phyloP scores from a whole-genome alignment of 2,797 vertebrate species.

The Denticeps clupeoides region DNA sequence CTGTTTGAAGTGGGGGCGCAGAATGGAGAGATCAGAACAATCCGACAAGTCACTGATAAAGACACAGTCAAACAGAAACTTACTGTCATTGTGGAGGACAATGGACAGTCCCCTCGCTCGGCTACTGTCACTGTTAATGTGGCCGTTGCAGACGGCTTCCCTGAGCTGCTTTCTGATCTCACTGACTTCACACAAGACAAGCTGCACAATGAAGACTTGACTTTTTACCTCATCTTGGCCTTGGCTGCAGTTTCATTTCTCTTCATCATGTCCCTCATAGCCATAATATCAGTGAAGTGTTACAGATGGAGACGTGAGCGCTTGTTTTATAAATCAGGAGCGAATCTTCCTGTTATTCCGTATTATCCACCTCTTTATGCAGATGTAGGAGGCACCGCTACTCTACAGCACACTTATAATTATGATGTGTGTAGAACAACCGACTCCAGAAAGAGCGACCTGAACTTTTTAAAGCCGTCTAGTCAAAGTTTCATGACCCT shows the following conservation, averaged over 20 bases:
- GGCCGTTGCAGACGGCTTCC: constrained; percentile 26
- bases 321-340: no score
- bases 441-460: constrained; percentile 27
- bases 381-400: no score
- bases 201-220: constrained; percentile 13
- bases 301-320: no score
- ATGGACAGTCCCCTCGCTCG: constrained; percentile 43
- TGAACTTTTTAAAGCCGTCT: constrained; percentile 18
- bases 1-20: constrained; percentile 45
- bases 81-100: constrained; percentile 46
- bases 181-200: constrained; percentile 12
- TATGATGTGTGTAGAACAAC: constrained; percentile 21
- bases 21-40: constrained; percentile 53
- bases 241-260: no score
- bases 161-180: constrained; percentile 21
- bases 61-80: constrained; percentile 43
- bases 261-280: no score
- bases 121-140: constrained; percentile 39
- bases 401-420: constrained; percentile 20
- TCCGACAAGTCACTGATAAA: constrained; percentile 42
- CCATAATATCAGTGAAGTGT: no score
- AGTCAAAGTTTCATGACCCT: constrained; percentile 27
- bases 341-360: no score
- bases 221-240: no score
- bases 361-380: no score